phyloP scores from a whole-genome alignment of 2,113 vertebrate species.

The Gobio gobio region DNA sequence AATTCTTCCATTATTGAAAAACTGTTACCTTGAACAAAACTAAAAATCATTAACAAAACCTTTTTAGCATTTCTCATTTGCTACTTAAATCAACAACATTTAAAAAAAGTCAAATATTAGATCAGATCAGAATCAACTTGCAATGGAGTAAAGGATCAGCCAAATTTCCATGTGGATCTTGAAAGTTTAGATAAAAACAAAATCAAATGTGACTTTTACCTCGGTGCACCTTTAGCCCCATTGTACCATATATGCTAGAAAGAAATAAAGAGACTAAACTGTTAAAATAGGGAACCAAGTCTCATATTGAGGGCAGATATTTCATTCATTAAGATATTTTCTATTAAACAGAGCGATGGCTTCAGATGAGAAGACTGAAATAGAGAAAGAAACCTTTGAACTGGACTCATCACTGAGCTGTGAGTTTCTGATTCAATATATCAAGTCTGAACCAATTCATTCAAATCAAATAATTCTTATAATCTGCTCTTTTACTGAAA shows the following conservation, averaged over 20 bases:
- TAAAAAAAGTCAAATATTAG: too few relatives aligned
- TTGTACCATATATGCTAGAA: neutral
- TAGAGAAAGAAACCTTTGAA: conserved; percentile 2
- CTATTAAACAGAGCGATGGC: neutral
- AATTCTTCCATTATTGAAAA: too few relatives aligned
- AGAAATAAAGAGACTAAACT: neutral
- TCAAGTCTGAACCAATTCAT: neutral
- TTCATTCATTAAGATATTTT: neutral
- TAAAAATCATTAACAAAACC: too few relatives aligned
- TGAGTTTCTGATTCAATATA: neutral
- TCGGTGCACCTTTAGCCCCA: too few relatives aligned
- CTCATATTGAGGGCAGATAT: neutral
- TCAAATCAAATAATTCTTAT: neutral
- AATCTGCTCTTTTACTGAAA: neutral
- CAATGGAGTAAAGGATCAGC: too few relatives aligned
- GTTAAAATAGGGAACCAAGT: neutral
- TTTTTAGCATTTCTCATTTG: too few relatives aligned
- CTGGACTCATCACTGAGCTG: conserved; percentile 7
- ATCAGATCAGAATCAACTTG: too few relatives aligned
- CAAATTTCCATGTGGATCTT: too few relatives aligned
- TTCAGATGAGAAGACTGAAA: neutral
- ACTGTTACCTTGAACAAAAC: too few relatives aligned
- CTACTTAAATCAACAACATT: too few relatives aligned
- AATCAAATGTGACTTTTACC: too few relatives aligned
- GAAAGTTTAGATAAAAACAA: too few relatives aligned